Evolutionary conservation across 2,797 vertebrate species (phyloP), one percentile per base, ranked within the genome.

Genomic region (Anguilla pacifica): DNA sequence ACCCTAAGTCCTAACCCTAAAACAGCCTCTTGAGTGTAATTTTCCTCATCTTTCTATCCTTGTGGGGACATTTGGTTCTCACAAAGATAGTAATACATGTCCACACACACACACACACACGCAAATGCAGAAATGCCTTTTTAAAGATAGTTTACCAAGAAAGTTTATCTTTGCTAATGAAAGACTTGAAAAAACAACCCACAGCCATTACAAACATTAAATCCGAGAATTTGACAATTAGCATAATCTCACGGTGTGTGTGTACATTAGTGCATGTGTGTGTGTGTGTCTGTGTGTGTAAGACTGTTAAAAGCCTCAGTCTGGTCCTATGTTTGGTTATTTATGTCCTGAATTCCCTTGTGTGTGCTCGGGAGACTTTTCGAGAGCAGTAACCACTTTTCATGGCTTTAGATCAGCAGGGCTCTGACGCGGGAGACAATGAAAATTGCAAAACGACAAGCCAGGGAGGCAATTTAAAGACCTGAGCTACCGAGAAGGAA

Each of bases 371-470:
- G 19, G 83, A 89, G 88, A 91, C 87, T 89, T 87, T 55, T 89
- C 88, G 91, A 90, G 86, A 93, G 91, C 88, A 92, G 92, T 91
- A 89, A 92, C 90, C 84, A 91, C 90, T 92, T 92, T 94, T 94
- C 91, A 88, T 92, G 92, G 92, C 89, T 93, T 92, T 91, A 93
- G 91, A 94, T 94, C 92, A 93, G 92, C 91, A 93, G 90, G 90
- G 92, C 93, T 91, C 87, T 93, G 91, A 94, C 82, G 85, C 91
- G 87, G 88, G 89, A 92, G 90, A 91, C 88, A 64, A 39, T 83
- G 57, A 85, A 85, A 67, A 77, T 0, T 1, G 39, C 28, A 57
- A 31, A 84, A n/a, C 11, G 49, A 88, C 88, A 88, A 88, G 83
- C 77, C 19, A 70, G 28, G 49, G 51, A 72, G 31, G 43, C 46